Evolutionary conservation across 2,888 invertebrate genomes (phyloP), one percentile per base, ranked within the genome.

Genomic region (Lasioglossum vierecki): DNA sequence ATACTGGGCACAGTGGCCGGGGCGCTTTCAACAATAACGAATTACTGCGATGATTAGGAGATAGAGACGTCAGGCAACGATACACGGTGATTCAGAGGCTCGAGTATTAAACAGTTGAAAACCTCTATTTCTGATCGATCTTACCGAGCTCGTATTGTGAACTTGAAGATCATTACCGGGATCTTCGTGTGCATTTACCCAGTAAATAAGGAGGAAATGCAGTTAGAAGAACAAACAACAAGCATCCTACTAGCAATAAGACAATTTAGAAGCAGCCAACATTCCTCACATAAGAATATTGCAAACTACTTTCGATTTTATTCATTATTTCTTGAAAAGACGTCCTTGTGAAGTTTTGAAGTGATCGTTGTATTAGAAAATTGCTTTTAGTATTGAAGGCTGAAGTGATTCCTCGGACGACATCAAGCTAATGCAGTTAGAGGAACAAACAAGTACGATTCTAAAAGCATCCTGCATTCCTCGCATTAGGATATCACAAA

Each of bases 251-350:
- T n/a, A 9, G n/a, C 26, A 60, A 60, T 11, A 26, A n/a, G 60
- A 60, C 60, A n/a, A 60, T 60, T 60, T 26, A 26, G 60, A 60
- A 60, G 26, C 60, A n/a, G 3, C 2, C 60, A 11, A 26, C 26
- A 60, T 26, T 60, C 60, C 13, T 60, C 60, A 1, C 60, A 26
- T 26, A 11, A 26, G 60, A 60, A 60, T 60, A n/a, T 60, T 26
- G 60, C 60, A 60, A 26, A 60, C 60, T 26, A 60, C 60, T 60
- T 60, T 60, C 60, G 26, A 60, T 26, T 60, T 60, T 60, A 60
- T 60, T 26, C 60, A 26, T 26, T 60, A 26, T 26, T 60, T 26
- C 60, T 26, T 60, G 60, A 26, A 60, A 26, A 26, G 13, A 13
- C 4, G 9, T 60, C 26, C 60, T 60, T n/a, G 60, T 0, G 26